These are phyloP conservation scores for Phoxinus phoxinus DNA, from an alignment of 2,113 vertebrate genomes.

Conservation along the genomic window DNA sequence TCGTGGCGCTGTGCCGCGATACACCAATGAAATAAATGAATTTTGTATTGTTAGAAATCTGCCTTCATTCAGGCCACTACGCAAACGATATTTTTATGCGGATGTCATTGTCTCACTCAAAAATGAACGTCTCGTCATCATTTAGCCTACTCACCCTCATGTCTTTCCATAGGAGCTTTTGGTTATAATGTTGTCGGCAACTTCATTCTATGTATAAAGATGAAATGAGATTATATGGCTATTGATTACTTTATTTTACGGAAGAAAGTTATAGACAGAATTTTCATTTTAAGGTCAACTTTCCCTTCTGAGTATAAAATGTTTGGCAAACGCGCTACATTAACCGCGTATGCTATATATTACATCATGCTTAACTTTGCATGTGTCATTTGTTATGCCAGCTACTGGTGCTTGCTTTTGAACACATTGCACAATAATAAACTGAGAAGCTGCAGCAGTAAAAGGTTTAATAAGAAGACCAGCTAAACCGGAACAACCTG, in stretches of 20 bases:
- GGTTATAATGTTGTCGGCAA: background rate
- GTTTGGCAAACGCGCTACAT: background rate
- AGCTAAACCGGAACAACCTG: background rate
- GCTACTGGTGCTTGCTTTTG: background rate
- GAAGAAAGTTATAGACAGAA: background rate
- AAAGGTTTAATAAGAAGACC: background rate
- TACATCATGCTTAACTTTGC: background rate
- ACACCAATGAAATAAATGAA: constrained; percentile 69
- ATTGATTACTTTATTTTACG: background rate
- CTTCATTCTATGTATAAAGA: background rate
- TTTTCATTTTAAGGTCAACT: background rate
- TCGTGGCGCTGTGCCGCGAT: background rate
- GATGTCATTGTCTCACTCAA: background rate
- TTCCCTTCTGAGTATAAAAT: background rate
- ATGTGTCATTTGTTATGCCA: background rate
- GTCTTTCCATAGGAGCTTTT: background rate
- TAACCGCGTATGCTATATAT: background rate
- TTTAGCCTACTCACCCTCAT: background rate
- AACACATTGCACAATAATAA: background rate
- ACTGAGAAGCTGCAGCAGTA: background rate
- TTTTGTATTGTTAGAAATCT: constrained; percentile 16
- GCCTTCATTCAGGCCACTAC: background rate
- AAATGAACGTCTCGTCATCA: background rate
- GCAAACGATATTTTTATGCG: background rate
- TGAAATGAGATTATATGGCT: background rate